Evolutionary conservation across 2,888 invertebrate genomes (phyloP).

Genomic region (Parasteatoda lunata): DNA sequence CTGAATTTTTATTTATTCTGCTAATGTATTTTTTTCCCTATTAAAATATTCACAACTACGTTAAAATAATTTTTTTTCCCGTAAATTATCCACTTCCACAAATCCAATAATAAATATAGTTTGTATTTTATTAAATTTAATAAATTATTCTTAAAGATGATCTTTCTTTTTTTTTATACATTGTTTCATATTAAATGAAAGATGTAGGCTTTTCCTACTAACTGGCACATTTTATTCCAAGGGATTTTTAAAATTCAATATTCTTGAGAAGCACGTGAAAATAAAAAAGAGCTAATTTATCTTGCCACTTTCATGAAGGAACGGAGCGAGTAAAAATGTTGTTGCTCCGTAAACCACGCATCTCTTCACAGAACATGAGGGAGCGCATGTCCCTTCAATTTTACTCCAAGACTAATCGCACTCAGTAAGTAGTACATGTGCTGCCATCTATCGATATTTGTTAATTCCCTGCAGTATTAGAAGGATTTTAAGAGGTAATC

Average conservation of each 20-base stretch:
- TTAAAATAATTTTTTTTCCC: too few relatives aligned
- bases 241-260: not conserved
- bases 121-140: too few relatives aligned
- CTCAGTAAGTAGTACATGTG: conserved; percentile 36
- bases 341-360: conserved; percentile 41
- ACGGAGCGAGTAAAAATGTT: conserved; percentile 45
- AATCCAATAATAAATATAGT: too few relatives aligned
- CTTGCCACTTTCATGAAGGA: conserved; percentile 34
- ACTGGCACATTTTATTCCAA: too few relatives aligned
- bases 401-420: conserved; percentile 37
- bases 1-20: too few relatives aligned
- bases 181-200: too few relatives aligned
- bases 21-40: too few relatives aligned
- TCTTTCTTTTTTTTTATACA: too few relatives aligned
- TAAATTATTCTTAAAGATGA: too few relatives aligned
- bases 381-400: conserved; percentile 60
- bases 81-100: too few relatives aligned
- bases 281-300: conserved; percentile 48
- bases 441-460: conserved; percentile 50
- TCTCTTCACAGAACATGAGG: conserved; percentile 32
- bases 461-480: conserved; percentile 1
- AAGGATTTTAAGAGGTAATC: not conserved
- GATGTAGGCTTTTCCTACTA: too few relatives aligned
- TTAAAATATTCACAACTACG: too few relatives aligned
- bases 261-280: conserved; percentile 29